Conservation (phyloP, 2,113 vertebrate genomes). For the Menura novaehollandiae region DNA sequence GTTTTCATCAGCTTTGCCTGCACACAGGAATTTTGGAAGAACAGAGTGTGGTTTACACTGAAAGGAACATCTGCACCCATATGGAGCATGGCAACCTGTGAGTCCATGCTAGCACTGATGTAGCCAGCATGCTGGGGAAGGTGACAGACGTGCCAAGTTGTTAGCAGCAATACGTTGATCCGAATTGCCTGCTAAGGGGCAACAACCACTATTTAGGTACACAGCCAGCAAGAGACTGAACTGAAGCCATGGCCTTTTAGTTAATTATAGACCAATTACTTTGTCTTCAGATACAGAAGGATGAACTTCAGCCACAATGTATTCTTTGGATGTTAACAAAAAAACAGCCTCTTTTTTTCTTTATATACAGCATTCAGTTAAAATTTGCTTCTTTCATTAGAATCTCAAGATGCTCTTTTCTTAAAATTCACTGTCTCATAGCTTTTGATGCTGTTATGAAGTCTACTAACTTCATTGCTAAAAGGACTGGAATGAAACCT, state of each 20-base stretch:
- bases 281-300: background rate
- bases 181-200: background rate
- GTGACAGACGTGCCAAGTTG: background rate
- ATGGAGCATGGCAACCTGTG: background rate
- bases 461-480: background rate
- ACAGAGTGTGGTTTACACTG: background rate
- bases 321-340: background rate
- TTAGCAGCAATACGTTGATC: background rate
- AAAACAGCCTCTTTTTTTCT: background rate
- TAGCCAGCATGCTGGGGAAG: background rate
- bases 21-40: background rate
- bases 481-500: background rate
- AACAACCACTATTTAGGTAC: background rate
- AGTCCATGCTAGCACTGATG: background rate
- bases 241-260: background rate
- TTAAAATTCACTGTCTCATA: background rate
- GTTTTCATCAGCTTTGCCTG: conserved; percentile 2
- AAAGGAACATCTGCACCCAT: conserved; percentile 22
- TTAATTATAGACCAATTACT: background rate
- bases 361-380: background rate
- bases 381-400: background rate
- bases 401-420: background rate
- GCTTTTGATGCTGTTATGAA: background rate
- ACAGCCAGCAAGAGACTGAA: background rate
- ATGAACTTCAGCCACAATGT: background rate